These are phyloP conservation scores for Sterrhoptilus dennistouni DNA, from an alignment of 2,113 vertebrate genomes.

Conservation along the genomic window DNA sequence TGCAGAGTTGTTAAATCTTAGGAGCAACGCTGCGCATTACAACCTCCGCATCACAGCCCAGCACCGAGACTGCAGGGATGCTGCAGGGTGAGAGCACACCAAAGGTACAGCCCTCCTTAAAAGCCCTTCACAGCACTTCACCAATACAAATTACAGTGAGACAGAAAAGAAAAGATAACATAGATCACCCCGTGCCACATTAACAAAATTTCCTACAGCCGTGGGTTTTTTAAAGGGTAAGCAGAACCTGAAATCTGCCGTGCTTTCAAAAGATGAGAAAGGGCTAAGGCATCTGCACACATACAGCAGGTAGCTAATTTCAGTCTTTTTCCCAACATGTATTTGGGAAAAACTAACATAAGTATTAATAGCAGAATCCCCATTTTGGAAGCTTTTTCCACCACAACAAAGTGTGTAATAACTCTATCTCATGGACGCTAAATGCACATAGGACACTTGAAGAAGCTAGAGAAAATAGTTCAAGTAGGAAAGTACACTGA, in stretches of 20 bases:
- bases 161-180: background rate
- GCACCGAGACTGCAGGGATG: constrained; percentile 6
- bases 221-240: background rate
- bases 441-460: background rate
- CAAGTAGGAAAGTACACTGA: background rate
- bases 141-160: background rate
- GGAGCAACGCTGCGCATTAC: constrained; percentile 28
- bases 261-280: background rate
- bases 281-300: background rate
- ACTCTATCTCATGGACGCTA: background rate
- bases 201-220: background rate
- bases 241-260: background rate
- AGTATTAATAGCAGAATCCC: background rate
- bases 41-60: constrained; percentile 46
- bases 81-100: constrained; percentile 11
- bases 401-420: background rate
- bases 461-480: background rate
- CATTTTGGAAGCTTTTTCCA: background rate
- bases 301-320: background rate
- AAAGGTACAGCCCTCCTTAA: background rate
- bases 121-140: background rate
- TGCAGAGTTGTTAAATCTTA: constrained; percentile 43
- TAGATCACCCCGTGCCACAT: background rate
- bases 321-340: background rate
- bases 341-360: background rate